Evolutionary conservation across 1,140 invertebrate genomes (phyloP).

Genomic region (honey bee (Apis mellifera)): DNA sequence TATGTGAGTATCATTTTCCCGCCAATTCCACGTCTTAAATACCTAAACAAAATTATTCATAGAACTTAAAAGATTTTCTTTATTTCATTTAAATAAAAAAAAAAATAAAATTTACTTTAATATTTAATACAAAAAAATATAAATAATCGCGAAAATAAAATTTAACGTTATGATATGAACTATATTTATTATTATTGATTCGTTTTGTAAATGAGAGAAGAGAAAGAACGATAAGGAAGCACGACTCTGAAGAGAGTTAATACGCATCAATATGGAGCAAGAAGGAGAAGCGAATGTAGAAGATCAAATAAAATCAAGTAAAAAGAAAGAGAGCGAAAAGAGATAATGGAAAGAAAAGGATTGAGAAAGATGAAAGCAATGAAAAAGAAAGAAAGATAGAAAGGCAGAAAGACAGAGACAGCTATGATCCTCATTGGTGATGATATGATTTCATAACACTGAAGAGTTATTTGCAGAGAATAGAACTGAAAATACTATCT

Average conservation of each 20-base stretch:
- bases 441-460: constrained; percentile 49
- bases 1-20: constrained; percentile 84
- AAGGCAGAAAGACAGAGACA: constrained; percentile 16
- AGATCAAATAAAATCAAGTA: background rate
- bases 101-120: background rate
- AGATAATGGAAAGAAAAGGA: background rate
- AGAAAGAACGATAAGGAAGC: background rate
- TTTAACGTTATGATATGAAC: constrained; percentile 2
- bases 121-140: background rate
- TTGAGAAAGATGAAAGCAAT: background rate
- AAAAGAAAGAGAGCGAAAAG: background rate
- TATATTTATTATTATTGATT: constrained; percentile 23
- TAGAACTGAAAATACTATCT: constrained; percentile 21
- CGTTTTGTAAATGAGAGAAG: background rate
- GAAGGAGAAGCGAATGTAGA: background rate
- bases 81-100: too few relatives aligned
- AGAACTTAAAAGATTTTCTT: background rate
- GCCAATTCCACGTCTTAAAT: constrained; percentile 92
- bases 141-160: background rate
- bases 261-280: too few relatives aligned
- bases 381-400: background rate
- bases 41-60: constrained; percentile 79
- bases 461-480: constrained; percentile 46
- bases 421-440: constrained; percentile 25
- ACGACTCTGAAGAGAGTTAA: background rate